Evolutionary conservation across 2,113 vertebrate species (phyloP), one percentile per base, ranked within the genome.

Genomic region (Otis tarda): DNA sequence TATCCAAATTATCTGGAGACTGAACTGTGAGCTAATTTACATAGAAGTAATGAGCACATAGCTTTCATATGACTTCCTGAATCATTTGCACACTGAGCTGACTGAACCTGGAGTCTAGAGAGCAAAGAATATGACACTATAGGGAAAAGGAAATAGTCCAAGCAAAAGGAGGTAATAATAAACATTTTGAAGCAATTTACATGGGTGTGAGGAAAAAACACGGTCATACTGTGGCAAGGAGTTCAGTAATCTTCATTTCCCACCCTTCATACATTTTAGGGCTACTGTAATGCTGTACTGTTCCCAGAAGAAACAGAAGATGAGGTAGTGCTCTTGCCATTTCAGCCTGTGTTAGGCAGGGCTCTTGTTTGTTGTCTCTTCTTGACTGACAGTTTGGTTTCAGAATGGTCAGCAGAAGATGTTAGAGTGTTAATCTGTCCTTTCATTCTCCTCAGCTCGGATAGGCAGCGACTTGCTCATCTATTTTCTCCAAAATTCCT

Each of bases 161-260:
- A 71, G 49, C 23, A 92, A 75, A 73, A 75, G 69, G 30, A 84
- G 57, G n/a, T 60, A 87, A 57, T 57, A 94, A 85, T 45, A 76
- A 95, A 91, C 70, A 78, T 89, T 79, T 95, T 77, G 89, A 68
- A 82, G 31, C 45, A 87, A 89, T 93, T 93, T 91, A 49, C 30
- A 80, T 31, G 69, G 80, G 37, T 14, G 53, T 73, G 86, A 94
- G 37, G 35, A 45, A 92, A 88, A 88, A 35, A 0, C n/a, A 65
- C 27, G 33, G 55, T 85, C 70, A 77, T n/a, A 39, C 43, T 20
- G n/a, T 74, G 19, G 37, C 14, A 3, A 77, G 89, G 77, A 92
- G 55, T 57, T 92, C 43, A 39, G 35, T 52, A 45, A 70, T 81
- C 87, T 94, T 80, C 2, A 3, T 55, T 86, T 77, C 64, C 60